Conservation (phyloP, 1,140 invertebrate genomes). For the Pogonomyrmex barbatus region DNA sequence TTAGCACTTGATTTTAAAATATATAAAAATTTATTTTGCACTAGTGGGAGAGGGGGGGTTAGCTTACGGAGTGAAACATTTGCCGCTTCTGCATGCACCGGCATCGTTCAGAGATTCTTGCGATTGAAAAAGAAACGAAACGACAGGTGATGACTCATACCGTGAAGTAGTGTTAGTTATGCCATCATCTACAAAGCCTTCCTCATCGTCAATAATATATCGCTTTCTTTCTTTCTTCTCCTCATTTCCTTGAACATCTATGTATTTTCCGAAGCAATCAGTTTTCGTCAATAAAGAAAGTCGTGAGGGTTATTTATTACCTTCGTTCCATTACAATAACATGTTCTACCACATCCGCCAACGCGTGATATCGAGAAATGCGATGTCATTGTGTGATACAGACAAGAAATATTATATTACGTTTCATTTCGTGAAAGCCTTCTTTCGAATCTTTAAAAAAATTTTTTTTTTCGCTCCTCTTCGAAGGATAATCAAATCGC, state of each 20-base stretch:
- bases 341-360: conserved; percentile 15
- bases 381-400: neutral
- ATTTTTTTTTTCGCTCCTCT: neutral
- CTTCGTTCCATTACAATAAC: neutral
- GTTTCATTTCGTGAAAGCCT: neutral
- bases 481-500: conserved; percentile 9
- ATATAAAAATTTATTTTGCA: too few species aligned
- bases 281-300: neutral
- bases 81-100: too few species aligned
- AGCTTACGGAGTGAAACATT: too few species aligned
- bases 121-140: too few species aligned
- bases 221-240: too few species aligned
- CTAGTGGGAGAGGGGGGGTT: too few species aligned
- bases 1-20: too few species aligned
- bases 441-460: neutral
- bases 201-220: too few species aligned
- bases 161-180: too few species aligned
- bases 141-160: too few species aligned
- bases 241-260: neutral
- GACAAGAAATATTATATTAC: neutral
- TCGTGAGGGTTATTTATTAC: neutral
- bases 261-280: neutral
- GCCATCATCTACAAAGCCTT: too few species aligned
- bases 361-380: neutral
- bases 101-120: too few species aligned